phyloP scores from a whole-genome alignment of 2,888 invertebrate species.

The Oscheius myriophilus region DNA sequence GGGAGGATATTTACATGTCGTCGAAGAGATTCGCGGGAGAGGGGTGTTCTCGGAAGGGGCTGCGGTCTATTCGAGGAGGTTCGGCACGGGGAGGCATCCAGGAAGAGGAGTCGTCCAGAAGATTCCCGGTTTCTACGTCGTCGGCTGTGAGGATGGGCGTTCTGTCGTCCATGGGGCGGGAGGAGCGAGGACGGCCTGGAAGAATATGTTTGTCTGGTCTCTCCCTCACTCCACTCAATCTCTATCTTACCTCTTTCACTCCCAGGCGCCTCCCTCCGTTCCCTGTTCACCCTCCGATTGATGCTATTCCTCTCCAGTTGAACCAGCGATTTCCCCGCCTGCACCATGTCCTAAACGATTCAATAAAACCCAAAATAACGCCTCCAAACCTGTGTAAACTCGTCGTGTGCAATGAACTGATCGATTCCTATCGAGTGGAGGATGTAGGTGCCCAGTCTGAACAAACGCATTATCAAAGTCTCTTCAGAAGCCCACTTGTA shows the following conservation, averaged over 20 bases:
- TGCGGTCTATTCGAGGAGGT: conserved; percentile 4
- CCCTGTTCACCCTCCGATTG: conserved; percentile 38
- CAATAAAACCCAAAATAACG: neutral
- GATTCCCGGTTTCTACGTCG: conserved; percentile 16
- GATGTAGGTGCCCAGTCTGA: conserved; percentile 88
- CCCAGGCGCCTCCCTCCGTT: conserved; percentile 17
- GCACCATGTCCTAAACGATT: conserved; percentile 45
- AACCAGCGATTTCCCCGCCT: conserved; percentile 52
- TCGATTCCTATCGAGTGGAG: conserved; percentile 92
- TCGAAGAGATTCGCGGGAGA: conserved; percentile 54
- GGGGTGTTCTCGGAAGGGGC: conserved; percentile 44
- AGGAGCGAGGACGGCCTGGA: neutral
- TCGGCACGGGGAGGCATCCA: neutral
- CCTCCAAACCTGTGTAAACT: conserved; percentile 77
- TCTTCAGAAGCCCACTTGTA: conserved; percentile 45
- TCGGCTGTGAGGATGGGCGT: neutral
- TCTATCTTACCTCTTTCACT: neutral
- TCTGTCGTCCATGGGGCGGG: neutral
- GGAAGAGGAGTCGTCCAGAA: conserved; percentile 4
- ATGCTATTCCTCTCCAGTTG: conserved; percentile 54
- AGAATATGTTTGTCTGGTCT: neutral
- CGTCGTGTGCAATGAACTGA: conserved; percentile 87
- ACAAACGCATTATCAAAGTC: conserved; percentile 74
- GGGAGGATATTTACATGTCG: conserved; percentile 47
- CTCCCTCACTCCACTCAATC: neutral